A percentile compares a stretch with the other conserved stretches of the same genome.
These are phyloP conservation scores for Colostygia pectinataria DNA, from an alignment of 2,888 invertebrate genomes.

Conservation along the genomic window DNA sequence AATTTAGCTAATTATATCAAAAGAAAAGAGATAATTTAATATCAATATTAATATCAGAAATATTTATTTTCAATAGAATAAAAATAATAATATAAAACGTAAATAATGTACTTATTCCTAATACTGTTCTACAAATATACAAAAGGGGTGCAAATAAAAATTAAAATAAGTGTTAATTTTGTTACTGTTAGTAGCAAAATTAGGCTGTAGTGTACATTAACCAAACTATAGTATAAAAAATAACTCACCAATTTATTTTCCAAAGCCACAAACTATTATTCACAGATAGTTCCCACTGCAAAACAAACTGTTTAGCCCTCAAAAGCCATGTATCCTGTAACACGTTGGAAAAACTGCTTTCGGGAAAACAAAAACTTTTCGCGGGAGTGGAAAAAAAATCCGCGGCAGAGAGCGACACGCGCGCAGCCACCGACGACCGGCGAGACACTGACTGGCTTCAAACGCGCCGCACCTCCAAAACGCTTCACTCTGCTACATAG, in stretches of 20 bases:
- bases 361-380: conserved; percentile 66
- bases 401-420: conserved; percentile 38
- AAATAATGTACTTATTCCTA: no score
- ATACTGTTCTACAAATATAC: no score
- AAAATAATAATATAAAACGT: no score
- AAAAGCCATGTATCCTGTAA: conserved; percentile 8
- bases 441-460: conserved; percentile 49
- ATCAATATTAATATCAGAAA: no score
- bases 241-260: conserved; percentile 41
- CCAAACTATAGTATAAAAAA: neutral
- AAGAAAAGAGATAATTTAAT: no score
- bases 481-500: conserved; percentile 71
- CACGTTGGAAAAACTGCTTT: conserved; percentile 37
- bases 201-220: no score
- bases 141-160: no score
- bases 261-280: conserved; percentile 28
- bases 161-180: no score
- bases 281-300: conserved; percentile 40
- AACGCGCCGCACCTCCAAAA: conserved; percentile 51
- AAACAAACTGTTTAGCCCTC: conserved; percentile 24
- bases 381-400: conserved; percentile 37
- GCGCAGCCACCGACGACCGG: conserved; percentile 53
- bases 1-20: no score
- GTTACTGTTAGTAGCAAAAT: no score
- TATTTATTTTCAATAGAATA: no score